Evolutionary conservation across 2,113 vertebrate genomes (phyloP).

Genomic region (Falcunculus frontatus): DNA sequence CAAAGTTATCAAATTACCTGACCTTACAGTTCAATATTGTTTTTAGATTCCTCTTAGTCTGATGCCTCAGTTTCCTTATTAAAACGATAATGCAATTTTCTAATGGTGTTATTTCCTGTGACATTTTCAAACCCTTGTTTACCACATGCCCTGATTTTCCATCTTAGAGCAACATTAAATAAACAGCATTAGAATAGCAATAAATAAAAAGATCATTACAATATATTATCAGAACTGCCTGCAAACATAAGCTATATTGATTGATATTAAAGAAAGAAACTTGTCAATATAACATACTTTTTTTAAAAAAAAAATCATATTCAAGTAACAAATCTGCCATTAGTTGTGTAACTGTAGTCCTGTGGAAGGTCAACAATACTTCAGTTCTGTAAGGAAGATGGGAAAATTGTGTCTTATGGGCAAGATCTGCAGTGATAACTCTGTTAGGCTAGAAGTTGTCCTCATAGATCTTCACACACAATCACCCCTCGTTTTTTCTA

Average conservation of each 20-base stretch:
- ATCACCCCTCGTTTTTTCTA: not conserved
- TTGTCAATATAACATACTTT: not conserved
- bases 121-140: not conserved
- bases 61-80: not conserved
- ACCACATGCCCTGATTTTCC: not conserved
- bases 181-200: not conserved
- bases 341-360: not conserved
- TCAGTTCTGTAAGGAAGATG: not conserved
- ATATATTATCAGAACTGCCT: not conserved
- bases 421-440: not conserved
- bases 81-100: not conserved
- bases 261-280: not conserved
- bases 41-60: slow-evolving; percentile 16
- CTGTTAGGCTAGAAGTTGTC: not conserved
- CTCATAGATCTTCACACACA: not conserved
- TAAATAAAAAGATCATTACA: not conserved
- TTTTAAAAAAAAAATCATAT: not conserved
- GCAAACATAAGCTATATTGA: not conserved
- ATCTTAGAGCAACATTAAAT: not conserved
- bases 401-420: not conserved
- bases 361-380: not conserved
- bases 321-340: not conserved
- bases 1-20: not conserved
- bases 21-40: slow-evolving; percentile 10
- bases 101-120: slow-evolving; percentile 1